phyloP scores from a whole-genome alignment of 1,140 invertebrate species.

The Drosophila ironensis region DNA sequence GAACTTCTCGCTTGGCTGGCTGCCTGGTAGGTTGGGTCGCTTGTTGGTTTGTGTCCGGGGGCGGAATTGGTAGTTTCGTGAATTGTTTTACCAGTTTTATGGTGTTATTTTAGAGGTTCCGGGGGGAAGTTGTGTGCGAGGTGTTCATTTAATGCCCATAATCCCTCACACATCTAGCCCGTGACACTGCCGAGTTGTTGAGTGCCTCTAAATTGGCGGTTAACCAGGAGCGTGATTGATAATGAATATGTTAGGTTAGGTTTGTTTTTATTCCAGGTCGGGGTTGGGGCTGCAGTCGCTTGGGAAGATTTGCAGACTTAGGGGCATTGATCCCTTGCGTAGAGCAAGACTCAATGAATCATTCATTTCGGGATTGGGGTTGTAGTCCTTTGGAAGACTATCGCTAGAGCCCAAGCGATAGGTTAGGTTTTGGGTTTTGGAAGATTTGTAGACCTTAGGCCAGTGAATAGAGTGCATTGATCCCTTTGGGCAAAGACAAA shows the following conservation, averaged over 20 bases:
- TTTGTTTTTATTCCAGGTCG: not conserved
- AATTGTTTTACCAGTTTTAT: constrained; percentile 28
- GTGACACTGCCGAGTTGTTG: constrained; percentile 1
- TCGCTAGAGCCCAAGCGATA: too few species aligned
- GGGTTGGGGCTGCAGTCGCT: not conserved
- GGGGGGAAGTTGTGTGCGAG: constrained; percentile 3
- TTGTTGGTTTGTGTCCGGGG: not conserved
- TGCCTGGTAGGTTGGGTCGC: not conserved
- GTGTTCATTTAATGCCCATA: constrained; percentile 60
- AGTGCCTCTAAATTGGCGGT: constrained; percentile 49
- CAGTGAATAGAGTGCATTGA: too few species aligned
- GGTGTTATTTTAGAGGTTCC: constrained; percentile 11
- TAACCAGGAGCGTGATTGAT: constrained; percentile 48
- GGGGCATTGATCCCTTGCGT: constrained; percentile 8
- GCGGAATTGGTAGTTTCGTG: constrained; percentile 30
- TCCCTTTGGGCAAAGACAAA: not conserved
- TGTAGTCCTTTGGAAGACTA: too few species aligned
- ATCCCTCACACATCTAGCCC: constrained; percentile 12
- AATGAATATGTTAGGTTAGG: constrained; percentile 33
- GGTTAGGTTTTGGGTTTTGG: too few species aligned
- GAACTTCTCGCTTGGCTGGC: constrained; percentile 52
- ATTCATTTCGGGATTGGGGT: too few species aligned
- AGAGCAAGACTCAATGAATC: too few species aligned
- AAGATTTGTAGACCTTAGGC: too few species aligned
- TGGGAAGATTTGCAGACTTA: not conserved